Evolutionary conservation across 2,888 invertebrate genomes (phyloP), one percentile per base, ranked within the genome.

Genomic region (Pyrrhia umbra): DNA sequence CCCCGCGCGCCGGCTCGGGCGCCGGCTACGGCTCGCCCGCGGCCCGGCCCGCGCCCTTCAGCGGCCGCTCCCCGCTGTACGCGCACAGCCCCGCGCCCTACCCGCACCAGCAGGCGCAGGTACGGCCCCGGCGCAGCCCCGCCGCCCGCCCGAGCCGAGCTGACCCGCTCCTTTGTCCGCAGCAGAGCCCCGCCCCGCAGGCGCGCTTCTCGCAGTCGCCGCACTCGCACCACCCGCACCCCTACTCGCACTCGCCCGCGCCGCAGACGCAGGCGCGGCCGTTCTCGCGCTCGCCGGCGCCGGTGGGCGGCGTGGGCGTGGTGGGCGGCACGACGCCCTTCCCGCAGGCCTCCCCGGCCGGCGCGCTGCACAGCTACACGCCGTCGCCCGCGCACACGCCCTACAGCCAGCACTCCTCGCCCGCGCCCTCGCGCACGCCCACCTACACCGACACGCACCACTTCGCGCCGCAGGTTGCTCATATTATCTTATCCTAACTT

Each of bases 321-420:
- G 55, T 27, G 10, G 52, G 79, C 59, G 68, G 78, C 40, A 63
- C 68, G 75, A 82, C 86, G 69, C 80, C 92, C 67, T 89, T 91
- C 90, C 90, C 92, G n/a, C 86, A 86, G 16, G 89, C 91, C 69
- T 90, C 92, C 10, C 90, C 91, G 13, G 89, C 85, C 59, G 81
- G 81, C 63, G 84, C 23, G 21, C 75, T 73, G 39, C 79, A 86
- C 81, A 85, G 83, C 73, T 94, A 90, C 92, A 91, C 91, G 69
- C 91, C 93, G 50, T 93, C 93, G 56, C 93, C 93, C 5, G 90
- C 92, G 76, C 92, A 92, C 91, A 93, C 93, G 81, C 93, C 93
- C 51, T 94, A 93, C 91, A 87, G 87, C 80, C 92, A 93, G 83
- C 94, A 94, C 90, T 91, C 91, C 61, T 92, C 92, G 68, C 92